A percentile compares a stretch with the other conserved stretches of the same genome.
These are phyloP conservation scores for Lucinisca nassula DNA, from an alignment of 2,888 invertebrate species.

Conservation along the genomic window DNA sequence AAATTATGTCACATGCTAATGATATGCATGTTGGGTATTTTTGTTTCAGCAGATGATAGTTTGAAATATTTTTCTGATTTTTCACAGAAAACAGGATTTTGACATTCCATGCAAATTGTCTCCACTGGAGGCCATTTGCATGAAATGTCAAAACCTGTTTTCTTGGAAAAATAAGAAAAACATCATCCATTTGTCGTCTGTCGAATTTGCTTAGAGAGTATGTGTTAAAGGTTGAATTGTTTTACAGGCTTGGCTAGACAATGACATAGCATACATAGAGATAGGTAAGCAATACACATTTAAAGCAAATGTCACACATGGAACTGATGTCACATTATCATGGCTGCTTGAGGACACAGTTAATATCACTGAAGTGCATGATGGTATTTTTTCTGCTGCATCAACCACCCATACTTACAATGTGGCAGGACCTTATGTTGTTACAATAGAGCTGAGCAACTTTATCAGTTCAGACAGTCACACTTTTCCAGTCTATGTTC, in stretches of 20 bases:
- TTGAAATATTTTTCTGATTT: too few relatives aligned
- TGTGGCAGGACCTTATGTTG: not conserved
- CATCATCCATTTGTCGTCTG: too few relatives aligned
- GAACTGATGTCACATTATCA: slow-evolving; percentile 22
- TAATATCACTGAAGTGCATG: not conserved
- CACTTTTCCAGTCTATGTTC: not conserved
- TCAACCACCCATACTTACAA: not conserved
- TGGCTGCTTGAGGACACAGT: slow-evolving; percentile 33
- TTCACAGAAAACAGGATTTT: too few relatives aligned
- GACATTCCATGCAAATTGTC: too few relatives aligned
- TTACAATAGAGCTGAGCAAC: not conserved
- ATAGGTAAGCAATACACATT: slow-evolving; percentile 36
- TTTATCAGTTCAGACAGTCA: not conserved
- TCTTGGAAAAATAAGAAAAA: too few relatives aligned
- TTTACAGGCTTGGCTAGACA: slow-evolving; percentile 47
- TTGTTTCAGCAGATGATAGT: too few relatives aligned
- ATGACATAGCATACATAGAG: slow-evolving; percentile 8
- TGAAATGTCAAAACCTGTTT: too few relatives aligned
- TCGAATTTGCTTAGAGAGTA: too few relatives aligned
- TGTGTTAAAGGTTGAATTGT: too few relatives aligned
- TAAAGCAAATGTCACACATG: slow-evolving; percentile 34
- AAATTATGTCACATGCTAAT: too few relatives aligned
- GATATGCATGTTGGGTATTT: too few relatives aligned
- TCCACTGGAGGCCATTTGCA: too few relatives aligned
- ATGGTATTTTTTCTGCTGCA: not conserved